These are phyloP conservation scores for Phataginus tricuspis DNA, from an alignment of 2,797 vertebrate genomes.

Conservation along the genomic window DNA sequence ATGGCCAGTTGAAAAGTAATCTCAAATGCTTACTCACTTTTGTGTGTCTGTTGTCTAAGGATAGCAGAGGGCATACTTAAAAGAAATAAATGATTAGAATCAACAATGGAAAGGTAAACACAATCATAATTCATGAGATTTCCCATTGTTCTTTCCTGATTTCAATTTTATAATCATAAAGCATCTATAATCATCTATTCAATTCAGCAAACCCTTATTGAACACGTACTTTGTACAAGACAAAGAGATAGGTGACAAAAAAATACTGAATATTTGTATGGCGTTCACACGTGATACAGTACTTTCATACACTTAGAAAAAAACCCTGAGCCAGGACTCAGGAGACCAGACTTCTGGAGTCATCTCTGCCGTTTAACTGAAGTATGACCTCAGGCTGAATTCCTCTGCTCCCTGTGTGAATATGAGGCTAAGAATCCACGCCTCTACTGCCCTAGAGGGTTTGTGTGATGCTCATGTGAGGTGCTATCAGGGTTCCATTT, in stretches of 20 bases:
- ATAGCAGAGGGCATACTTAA: background rate
- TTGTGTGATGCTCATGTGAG: background rate
- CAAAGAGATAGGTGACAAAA: background rate
- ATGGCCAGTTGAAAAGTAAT: background rate
- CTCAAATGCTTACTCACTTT: background rate
- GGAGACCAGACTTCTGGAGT: background rate
- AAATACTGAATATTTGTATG: constrained; percentile 19
- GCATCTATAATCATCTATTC: background rate
- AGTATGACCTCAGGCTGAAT: background rate
- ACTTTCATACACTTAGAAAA: background rate
- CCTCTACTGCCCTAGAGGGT: background rate
- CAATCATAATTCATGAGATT: background rate
- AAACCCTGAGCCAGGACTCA: background rate
- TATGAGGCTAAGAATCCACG: background rate
- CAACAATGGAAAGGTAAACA: constrained; percentile 17
- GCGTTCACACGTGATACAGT: background rate
- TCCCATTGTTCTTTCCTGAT: constrained; percentile 42
- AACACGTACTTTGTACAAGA: constrained; percentile 32
- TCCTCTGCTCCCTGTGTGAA: background rate
- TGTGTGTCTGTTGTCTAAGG: background rate
- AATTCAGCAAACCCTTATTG: background rate
- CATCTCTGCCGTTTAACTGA: background rate
- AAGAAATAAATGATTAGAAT: background rate
- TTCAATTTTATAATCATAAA: constrained; percentile 9
- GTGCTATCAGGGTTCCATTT: too few relatives aligned